Base-by-base conservation (phyloP, 2,888 invertebrate species). In the Phengaris alcon region DNA sequence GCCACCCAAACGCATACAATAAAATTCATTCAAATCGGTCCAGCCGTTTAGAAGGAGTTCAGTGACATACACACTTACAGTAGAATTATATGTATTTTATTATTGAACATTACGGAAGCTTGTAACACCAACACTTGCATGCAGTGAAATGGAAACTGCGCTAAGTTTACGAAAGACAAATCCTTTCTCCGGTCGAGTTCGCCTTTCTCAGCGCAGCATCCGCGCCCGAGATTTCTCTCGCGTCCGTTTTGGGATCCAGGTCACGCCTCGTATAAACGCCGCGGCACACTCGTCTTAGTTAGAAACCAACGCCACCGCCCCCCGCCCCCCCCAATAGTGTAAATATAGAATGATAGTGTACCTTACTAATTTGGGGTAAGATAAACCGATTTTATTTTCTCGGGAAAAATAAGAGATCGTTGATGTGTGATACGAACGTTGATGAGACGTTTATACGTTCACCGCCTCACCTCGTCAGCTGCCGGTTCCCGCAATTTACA, bases 231-330 rank as follows among this genome's bases (percentile, higher is more conserved):
- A 91, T 91, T 91, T 91, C 91, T 90, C 91, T 92, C 84, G 85
- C 84, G 87, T 85, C 90, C 90, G 89, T 91, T 90, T 90, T 90
- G 80, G 87, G 87, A 92, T 91, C 90, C 88, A 88, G 92, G 91
- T 88, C 91, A 86, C 84, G 87, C 87, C 84, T 88, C 87, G 83
- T 86, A 89, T 86, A 88, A 90, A 90, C 86, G 86, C 83, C 86
- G 77, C 80, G 79, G 79, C 82, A 82, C 80, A 84, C 81, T 82
- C 83, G 77, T 77, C 78, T 73, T 76, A 78, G 57, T 69, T 70
- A 75, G 46, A 57, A 70, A 70, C 51, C 51, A 57, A 70, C 35
- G 54, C 51, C 72, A 54, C 35, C 10, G 35, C 2, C 52, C 48
- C 15, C 22, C 22, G 15, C n/a, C n/a, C n/a, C n/a, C n/a, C n/a